Base-by-base conservation (phyloP, 2,888 invertebrate genomes). In the Caradrina clavipalpis region DNA sequence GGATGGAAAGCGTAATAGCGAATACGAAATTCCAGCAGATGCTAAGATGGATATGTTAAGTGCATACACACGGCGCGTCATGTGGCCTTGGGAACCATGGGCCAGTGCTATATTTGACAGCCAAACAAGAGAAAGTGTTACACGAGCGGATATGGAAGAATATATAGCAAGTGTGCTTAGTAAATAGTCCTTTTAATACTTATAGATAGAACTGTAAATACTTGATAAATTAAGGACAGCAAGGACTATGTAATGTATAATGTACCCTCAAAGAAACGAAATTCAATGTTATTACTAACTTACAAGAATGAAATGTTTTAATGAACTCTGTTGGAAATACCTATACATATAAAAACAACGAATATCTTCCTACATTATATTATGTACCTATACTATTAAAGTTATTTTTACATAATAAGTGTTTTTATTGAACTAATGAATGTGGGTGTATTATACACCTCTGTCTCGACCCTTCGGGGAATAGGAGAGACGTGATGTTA, bases 1-100 rank as follows among this genome's bases (percentile, higher is more conserved):
- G 66, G 91, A 91, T 71, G 88, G 90, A 35, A 90, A 91, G 78
- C 86, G 87, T 21, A 84, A 80, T n/a, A 95, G 95, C 72, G 91
- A 91, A 58, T 95, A 91, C 76, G 69, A 88, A 39, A 92, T 95
- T 57, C 89, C 90, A 10, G 82, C 88, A 39, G 92, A 91, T 13
- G 95, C 94, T 1, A 83, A 87, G 11, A 63, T 95, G 35, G 94
- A 95, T 75, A 92, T 92, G 91, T 65, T 92, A 35, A 88, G 83
- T 35, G 90, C 92, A 8, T 93, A 89, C 78, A 76, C 84, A 13
- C 72, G 81, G 2, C 88, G 95, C 1, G 82, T 95, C 0, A 84
- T 92, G 88, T 96, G 96, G 96, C 86, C 92, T 8, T 96, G 96
- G 96, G 95, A 92, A 21, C 87, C 88, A 0, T 82, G 89, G 1